Evolutionary conservation across 2,797 vertebrate species (phyloP).

Genomic region (Balearica regulorum): DNA sequence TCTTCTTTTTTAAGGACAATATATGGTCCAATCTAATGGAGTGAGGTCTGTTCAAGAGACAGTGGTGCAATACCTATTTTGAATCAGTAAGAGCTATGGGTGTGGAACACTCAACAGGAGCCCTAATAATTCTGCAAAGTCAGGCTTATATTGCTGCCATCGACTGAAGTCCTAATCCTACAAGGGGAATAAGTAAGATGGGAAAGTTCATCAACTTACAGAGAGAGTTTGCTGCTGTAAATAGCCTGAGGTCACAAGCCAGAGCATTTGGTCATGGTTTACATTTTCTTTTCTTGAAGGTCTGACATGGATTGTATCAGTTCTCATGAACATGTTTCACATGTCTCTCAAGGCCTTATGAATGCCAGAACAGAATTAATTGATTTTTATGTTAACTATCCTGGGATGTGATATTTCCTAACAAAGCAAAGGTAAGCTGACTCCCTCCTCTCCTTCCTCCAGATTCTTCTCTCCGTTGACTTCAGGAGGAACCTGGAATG

Average conservation of each 20-base stretch:
- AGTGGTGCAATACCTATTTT: neutral
- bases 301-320: neutral
- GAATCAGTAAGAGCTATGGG: neutral
- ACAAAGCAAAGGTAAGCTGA: neutral
- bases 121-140: neutral
- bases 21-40: neutral
- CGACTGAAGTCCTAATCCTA: neutral
- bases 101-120: neutral
- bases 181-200: neutral
- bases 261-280: neutral
- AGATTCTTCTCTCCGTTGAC: neutral
- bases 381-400: neutral
- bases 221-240: neutral
- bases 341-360: neutral
- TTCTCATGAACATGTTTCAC: neutral
- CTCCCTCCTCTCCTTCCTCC: neutral
- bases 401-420: neutral
- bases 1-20: neutral
- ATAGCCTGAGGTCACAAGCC: neutral
- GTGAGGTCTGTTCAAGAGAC: neutral
- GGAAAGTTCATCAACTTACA: neutral
- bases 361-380: neutral
- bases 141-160: neutral
- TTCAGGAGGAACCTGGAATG: neutral
- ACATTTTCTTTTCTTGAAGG: neutral